These are phyloP conservation scores for Rutilus rutilus DNA, from an alignment of 2,113 vertebrate species.

Conservation along the genomic window DNA sequence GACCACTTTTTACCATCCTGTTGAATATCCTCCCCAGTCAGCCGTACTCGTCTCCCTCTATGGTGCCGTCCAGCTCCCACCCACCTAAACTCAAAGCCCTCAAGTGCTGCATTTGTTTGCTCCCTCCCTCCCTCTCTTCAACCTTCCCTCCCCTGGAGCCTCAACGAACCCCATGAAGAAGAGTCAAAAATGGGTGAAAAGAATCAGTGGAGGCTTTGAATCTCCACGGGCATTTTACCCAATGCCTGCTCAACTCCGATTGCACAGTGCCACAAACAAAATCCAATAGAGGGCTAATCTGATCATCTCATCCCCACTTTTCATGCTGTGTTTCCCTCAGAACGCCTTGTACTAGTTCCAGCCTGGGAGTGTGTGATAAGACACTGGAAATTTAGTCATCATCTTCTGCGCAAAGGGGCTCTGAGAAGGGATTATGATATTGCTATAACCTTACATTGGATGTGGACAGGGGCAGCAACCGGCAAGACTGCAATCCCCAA, in stretches of 20 bases:
- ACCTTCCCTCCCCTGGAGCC: conserved; percentile 61
- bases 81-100: conserved; percentile 76
- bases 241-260: conserved; percentile 87
- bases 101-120: conserved; percentile 78
- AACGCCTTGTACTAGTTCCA: conserved; percentile 88
- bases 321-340: conserved; percentile 93
- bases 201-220: conserved; percentile 79
- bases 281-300: conserved; percentile 92
- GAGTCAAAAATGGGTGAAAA: conserved; percentile 70
- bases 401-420: conserved; percentile 87
- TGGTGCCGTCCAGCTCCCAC: conserved; percentile 76
- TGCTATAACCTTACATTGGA: conserved; percentile 95
- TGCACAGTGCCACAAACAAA: conserved; percentile 83
- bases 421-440: conserved; percentile 93
- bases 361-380: conserved; percentile 98
- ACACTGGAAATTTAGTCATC: conserved; percentile 98
- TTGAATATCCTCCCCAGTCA: conserved; percentile 74
- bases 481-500: conserved; percentile 78
- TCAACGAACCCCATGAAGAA: conserved; percentile 48
- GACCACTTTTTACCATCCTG: conserved; percentile 59
- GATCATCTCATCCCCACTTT: conserved; percentile 91
- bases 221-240: conserved; percentile 83
- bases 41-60: conserved; percentile 78
- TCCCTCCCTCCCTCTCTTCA: conserved; percentile 53
- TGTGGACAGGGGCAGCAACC: conserved; percentile 81